Percentiles rank a stretch among this genome's conserved stretches.
Evolutionary conservation across 2,113 vertebrate species (phyloP).

Genomic region (Lanius ludovicianus): DNA sequence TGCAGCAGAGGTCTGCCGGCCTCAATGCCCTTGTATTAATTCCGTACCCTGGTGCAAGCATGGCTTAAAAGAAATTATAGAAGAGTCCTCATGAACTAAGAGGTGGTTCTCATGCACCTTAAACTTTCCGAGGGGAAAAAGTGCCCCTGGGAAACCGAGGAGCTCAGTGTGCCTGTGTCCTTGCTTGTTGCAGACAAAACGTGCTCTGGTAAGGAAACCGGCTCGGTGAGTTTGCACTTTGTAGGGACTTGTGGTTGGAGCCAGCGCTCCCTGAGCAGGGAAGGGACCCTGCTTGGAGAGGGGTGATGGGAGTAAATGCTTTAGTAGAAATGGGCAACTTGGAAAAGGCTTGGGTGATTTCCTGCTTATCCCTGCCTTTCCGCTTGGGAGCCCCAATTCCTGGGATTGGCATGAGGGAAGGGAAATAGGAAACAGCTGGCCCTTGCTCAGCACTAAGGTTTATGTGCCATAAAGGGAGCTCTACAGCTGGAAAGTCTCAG

Average conservation of each 20-base stretch:
- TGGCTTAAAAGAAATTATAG: background rate
- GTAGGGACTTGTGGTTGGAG: background rate
- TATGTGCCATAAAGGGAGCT: background rate
- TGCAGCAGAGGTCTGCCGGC: background rate
- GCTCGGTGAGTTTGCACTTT: background rate
- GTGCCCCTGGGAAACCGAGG: background rate
- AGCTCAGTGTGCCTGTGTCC: background rate
- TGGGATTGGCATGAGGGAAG: background rate
- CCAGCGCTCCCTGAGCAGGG: background rate
- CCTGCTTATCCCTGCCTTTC: background rate
- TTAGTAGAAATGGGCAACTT: background rate
- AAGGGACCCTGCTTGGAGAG: background rate
- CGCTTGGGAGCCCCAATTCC: background rate
- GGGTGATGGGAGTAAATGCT: background rate
- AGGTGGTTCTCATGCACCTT: background rate
- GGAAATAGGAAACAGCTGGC: background rate
- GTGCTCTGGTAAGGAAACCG: background rate
- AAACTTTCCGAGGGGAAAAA: background rate
- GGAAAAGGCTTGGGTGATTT: background rate
- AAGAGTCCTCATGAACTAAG: background rate
- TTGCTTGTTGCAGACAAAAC: background rate
- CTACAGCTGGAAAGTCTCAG: background rate
- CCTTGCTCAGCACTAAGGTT: background rate
- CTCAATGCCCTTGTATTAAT: background rate
- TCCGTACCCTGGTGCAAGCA: background rate